A percentile compares a stretch with the other conserved stretches of the same genome.
Evolutionary conservation across 2,797 vertebrate species (phyloP).

Genomic region (Coluber constrictor): DNA sequence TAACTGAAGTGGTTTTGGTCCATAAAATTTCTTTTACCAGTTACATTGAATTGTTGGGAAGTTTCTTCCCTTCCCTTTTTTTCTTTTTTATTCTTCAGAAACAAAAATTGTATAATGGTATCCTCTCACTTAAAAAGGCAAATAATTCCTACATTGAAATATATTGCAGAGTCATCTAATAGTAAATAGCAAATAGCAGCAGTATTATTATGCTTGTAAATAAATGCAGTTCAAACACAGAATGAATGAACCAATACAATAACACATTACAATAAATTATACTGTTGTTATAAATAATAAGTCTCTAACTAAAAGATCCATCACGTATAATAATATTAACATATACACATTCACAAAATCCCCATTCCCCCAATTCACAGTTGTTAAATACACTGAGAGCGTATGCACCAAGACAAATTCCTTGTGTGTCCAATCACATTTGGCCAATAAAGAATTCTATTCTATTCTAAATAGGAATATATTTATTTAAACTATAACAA

Average conservation of each 20-base stretch:
- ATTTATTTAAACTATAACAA: neutral
- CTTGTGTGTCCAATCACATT: no score
- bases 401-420: no score
- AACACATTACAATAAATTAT: neutral
- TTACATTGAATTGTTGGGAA: neutral
- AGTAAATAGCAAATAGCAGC: neutral
- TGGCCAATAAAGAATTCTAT: no score
- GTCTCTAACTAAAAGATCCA: neutral
- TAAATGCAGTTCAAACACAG: neutral
- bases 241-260: neutral
- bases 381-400: neutral
- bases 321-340: neutral
- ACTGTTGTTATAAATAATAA: neutral
- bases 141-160: neutral
- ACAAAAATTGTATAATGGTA: neutral
- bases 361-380: neutral
- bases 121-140: neutral
- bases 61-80: neutral
- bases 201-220: neutral
- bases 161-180: neutral
- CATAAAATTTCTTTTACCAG: neutral
- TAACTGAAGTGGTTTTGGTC: neutral
- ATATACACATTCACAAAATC: neutral
- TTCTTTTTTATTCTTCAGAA: neutral
- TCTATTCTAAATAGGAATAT: neutral